Evolutionary conservation across 2,113 vertebrate species (phyloP), one percentile per base, ranked within the genome.

Genomic region (Meriones unguiculatus): DNA sequence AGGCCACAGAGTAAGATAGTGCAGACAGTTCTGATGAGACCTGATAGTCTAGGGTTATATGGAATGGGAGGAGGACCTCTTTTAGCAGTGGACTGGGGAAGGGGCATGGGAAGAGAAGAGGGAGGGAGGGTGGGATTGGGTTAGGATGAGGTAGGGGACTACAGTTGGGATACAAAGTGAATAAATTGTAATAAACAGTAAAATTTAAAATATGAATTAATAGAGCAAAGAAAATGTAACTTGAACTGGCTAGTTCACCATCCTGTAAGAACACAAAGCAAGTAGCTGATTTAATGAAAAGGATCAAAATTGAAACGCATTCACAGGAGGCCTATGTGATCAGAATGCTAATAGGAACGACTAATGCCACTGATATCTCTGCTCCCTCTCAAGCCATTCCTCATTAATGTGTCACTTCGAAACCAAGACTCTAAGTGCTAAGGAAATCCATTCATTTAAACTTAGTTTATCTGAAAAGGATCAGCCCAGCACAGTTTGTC

Each of bases 341-440:
- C 54, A 41, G 98, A 98, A 98, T 98, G 94, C 93, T 98, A 99
- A 98, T 98, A 86, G 98, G 93, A 84, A 76, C 59, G 70, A 89
- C 86, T 96, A 89, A 93, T 15, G 77, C 97, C 97, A 97, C 97
- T 98, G 98, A 94, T 97, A 96, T 95, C 94, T 94, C 77, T 95
- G 50, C 50, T 95, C 20, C 18, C 70, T 97, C 94, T 92, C 10
- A 0, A 89, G 81, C 97, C 93, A 96, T 78, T 97, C 93, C 93
- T 97, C 98, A 97, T 95, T 98, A 97, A 97, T 84, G 96, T 98
- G 97, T 97, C 98, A 98, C 97, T 97, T 98, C 98, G 94, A 98
- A 98, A 98, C 98, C 97, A 98, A 92, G 97, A 98, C 98, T 98
- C 98, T 98, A 98, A 97, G 97, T 98, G 98, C 96, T 97, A 98